Evolutionary conservation across 2,113 vertebrate species (phyloP), one percentile per base, ranked within the genome.

Genomic region (Gallinago undulata): DNA sequence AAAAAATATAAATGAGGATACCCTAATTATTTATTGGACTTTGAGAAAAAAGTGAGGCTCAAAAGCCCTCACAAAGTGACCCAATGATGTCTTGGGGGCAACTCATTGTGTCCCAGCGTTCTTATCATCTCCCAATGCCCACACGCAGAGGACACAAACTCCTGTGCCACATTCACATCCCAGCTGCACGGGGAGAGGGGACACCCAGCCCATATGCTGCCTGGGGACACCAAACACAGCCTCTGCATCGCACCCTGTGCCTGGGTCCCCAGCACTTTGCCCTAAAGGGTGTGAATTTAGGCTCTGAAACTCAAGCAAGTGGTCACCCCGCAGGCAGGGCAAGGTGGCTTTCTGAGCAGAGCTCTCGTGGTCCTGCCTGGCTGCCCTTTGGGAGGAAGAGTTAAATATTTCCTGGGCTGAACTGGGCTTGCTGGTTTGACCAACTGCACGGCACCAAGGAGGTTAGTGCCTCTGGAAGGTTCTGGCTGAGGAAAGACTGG

Each of bases 211-310:
- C 48, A 8, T 9, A 2, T 0, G 7, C 12, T 63, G 37, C 19
- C n/a, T 25, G 43, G 41, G 12, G 33, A 30, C 45, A 14, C 35
- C n/a, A 47, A 43, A 37, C 48, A 55, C 11, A 57, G 8, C 11
- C 17, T 64, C 60, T 69, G 11, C 14, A 33, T 9, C 7, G 18
- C 16, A 17, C 0, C 0, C 27, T 50, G 11, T 11, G 13, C 55
- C 56, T 24, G 50, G 8, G 16, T 50, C 24, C 43, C 31, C 21
- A 64, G 41, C 3, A 4, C 21, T 59, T 27, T 37, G 19, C 47
- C 35, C n/a, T 13, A 37, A 37, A 9, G 31, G 11, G 1, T 31
- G 21, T 5, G 57, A 48, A 22, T 53, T 18, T 39, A 31, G 55
- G n/a, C 28, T 60, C 48, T 47, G 74, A 56, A 39, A 77, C 13